A percentile compares a stretch with the other conserved stretches of the same genome.
phyloP scores from a whole-genome alignment of 2,888 invertebrate genomes.

The Pristionchus arcanus region DNA sequence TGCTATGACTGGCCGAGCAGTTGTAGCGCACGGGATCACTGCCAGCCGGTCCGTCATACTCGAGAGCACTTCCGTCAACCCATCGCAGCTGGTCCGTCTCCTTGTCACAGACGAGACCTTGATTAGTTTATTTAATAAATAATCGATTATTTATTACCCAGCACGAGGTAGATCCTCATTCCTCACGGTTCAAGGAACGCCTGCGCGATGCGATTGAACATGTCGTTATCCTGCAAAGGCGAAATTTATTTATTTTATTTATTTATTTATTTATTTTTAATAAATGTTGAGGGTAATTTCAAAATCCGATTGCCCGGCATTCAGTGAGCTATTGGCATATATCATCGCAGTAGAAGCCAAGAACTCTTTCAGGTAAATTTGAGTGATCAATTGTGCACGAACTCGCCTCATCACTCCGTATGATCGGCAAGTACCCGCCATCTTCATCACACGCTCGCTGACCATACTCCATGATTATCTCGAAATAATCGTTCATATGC shows the following conservation, averaged over 20 bases:
- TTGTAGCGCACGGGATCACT: too few relatives aligned
- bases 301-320: too few relatives aligned
- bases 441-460: background rate
- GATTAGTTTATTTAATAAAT: background rate
- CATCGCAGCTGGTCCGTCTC: background rate
- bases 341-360: too few relatives aligned
- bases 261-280: too few relatives aligned
- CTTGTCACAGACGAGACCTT: background rate
- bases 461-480: background rate
- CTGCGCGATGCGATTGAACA: background rate
- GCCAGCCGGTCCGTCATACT: too few relatives aligned
- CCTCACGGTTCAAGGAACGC: background rate
- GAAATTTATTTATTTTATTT: too few relatives aligned
- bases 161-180: background rate
- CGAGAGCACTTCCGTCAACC: background rate
- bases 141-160: background rate
- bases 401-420: background rate
- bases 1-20: too few relatives aligned
- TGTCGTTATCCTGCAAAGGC: conserved; percentile 6
- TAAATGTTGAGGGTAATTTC: too few relatives aligned
- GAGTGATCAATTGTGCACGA: too few relatives aligned
- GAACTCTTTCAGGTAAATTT: too few relatives aligned
- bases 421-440: background rate
- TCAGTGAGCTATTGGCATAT: too few relatives aligned
- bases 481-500: background rate